phyloP scores from a whole-genome alignment of 2,797 vertebrate species.

The Hemitrygon akajei region DNA sequence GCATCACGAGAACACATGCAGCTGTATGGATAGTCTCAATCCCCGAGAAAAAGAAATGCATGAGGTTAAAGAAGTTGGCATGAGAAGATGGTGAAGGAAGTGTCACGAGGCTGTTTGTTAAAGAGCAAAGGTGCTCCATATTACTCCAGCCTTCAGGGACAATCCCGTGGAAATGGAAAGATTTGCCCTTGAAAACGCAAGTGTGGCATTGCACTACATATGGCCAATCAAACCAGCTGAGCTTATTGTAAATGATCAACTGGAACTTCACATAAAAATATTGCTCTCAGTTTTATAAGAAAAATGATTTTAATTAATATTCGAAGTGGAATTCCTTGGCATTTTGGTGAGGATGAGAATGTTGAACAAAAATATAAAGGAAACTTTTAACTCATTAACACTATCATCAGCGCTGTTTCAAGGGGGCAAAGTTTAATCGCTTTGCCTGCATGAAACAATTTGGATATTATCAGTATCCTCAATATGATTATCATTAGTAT shows the following conservation, averaged over 20 bases:
- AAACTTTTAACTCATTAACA: neutral
- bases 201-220: neutral
- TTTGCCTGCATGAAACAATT: no score
- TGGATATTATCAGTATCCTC: no score
- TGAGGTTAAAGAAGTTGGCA: neutral
- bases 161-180: no score
- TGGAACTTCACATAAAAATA: neutral
- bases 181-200: neutral
- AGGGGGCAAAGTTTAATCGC: no score
- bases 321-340: neutral
- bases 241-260: neutral
- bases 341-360: neutral
- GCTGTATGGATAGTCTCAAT: neutral
- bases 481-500: no score
- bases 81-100: neutral
- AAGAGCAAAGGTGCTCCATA: neutral
- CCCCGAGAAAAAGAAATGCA: neutral
- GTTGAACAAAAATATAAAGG: neutral
- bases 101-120: neutral
- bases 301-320: neutral
- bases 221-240: neutral
- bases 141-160: neutral
- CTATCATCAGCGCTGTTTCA: no score
- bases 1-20: neutral
- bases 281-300: neutral